Evolutionary conservation across 2,888 invertebrate species (phyloP).

Genomic region (Ochropleura plecta): DNA sequence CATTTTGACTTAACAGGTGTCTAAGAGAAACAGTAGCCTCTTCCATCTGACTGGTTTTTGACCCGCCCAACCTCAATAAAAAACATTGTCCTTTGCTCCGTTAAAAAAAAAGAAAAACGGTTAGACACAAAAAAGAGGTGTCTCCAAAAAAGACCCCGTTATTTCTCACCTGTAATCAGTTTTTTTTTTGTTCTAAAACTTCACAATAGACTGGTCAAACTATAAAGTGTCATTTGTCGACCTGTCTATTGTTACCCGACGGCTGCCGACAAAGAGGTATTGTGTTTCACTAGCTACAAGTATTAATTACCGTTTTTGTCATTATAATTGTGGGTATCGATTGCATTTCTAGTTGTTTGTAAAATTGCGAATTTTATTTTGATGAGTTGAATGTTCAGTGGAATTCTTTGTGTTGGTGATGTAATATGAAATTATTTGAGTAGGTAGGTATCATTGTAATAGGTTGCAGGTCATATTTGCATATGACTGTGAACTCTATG

Average conservation of each 20-base stretch:
- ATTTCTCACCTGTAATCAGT: constrained; percentile 29
- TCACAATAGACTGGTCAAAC: constrained; percentile 53
- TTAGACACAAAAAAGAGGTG: constrained; percentile 33
- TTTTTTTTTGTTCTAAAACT: constrained; percentile 50
- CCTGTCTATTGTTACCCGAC: constrained; percentile 54
- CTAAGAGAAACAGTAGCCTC: constrained; percentile 5
- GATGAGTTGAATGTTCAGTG: constrained; percentile 3
- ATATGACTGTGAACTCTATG: background rate
- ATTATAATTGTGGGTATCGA: constrained; percentile 56
- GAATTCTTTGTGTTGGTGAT: background rate
- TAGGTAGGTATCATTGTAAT: background rate
- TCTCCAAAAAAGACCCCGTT: constrained; percentile 40
- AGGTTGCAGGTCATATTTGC: background rate
- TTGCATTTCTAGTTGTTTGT: constrained; percentile 48
- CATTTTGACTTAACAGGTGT: constrained; percentile 6
- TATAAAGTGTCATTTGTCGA: constrained; percentile 57
- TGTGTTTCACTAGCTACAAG: constrained; percentile 48
- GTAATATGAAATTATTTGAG: background rate
- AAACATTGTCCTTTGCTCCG: constrained; percentile 12
- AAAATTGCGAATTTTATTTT: constrained; percentile 32
- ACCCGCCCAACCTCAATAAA: constrained; percentile 4
- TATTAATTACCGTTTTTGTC: constrained; percentile 63
- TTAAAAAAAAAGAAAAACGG: constrained; percentile 31
- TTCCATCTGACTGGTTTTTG: constrained; percentile 1
- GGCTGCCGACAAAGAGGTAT: constrained; percentile 63